Evolutionary conservation across 2,888 invertebrate species (phyloP).

Genomic region (Malthinus flaveolus): DNA sequence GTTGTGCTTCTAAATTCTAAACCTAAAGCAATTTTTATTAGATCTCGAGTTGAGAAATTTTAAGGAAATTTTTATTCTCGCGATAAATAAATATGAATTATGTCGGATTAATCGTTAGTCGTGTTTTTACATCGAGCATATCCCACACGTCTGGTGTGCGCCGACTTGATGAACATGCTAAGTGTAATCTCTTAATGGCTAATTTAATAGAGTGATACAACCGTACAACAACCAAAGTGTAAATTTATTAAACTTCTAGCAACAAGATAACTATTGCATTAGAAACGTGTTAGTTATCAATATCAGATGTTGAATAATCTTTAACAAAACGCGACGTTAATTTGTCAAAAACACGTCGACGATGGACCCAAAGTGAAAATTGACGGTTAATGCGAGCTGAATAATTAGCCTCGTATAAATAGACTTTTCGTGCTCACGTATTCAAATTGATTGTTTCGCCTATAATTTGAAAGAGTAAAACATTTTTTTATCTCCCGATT

Average conservation of each 20-base stretch:
- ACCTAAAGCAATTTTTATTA: not conserved
- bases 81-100: not conserved
- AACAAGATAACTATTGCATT: slow-evolving; percentile 10
- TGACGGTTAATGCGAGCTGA: slow-evolving; percentile 10
- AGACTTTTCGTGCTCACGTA: no score
- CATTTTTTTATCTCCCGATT: not conserved
- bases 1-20: not conserved
- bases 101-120: slow-evolving; percentile 6
- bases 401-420: not conserved
- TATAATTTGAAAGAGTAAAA: no score
- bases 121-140: not conserved
- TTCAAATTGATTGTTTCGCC: no score
- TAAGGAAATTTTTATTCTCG: no score
- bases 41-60: no score
- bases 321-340: slow-evolving; percentile 21
- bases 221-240: slow-evolving; percentile 7
- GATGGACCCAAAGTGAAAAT: slow-evolving; percentile 26
- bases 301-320: slow-evolving; percentile 12
- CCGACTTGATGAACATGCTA: slow-evolving; percentile 11
- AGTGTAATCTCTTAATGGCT: slow-evolving; percentile 10
- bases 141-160: slow-evolving; percentile 8
- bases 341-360: slow-evolving; percentile 38
- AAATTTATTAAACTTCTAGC: slow-evolving; percentile 1
- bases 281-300: slow-evolving; percentile 6
- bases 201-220: slow-evolving; percentile 16